These are phyloP conservation scores for Gonioctena quinquepunctata DNA, from an alignment of 1,140 invertebrate genomes.

Conservation along the genomic window DNA sequence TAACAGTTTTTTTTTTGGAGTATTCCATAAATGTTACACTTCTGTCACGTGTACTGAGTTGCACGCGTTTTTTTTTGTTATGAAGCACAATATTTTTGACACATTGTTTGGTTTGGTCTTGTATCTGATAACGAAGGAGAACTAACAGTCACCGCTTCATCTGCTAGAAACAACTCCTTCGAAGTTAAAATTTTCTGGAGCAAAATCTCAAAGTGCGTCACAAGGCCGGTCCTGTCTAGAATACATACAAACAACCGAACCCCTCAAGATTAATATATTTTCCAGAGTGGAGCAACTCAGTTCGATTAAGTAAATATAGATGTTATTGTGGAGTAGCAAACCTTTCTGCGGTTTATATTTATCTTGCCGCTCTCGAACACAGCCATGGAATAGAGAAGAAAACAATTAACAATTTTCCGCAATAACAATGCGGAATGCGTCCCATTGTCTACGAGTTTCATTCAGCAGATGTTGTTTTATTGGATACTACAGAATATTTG, in stretches of 20 bases:
- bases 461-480: background rate
- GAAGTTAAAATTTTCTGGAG: too few relatives aligned
- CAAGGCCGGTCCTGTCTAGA: too few relatives aligned
- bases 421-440: background rate
- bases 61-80: too few relatives aligned
- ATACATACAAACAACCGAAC: background rate
- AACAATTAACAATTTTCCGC: background rate
- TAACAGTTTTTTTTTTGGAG: too few relatives aligned
- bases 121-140: too few relatives aligned
- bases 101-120: too few relatives aligned
- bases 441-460: background rate
- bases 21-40: too few relatives aligned
- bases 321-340: background rate
- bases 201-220: too few relatives aligned
- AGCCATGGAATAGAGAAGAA: background rate
- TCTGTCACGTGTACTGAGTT: too few relatives aligned
- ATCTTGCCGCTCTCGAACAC: background rate
- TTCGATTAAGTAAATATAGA: background rate
- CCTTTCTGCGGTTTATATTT: background rate
- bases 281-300: background rate
- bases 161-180: too few relatives aligned
- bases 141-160: too few relatives aligned
- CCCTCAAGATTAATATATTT: background rate
- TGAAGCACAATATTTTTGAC: too few relatives aligned
- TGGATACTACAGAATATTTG: background rate